Base-by-base conservation (phyloP, 2,888 invertebrate genomes). In the Drosophila buzzatii region DNA sequence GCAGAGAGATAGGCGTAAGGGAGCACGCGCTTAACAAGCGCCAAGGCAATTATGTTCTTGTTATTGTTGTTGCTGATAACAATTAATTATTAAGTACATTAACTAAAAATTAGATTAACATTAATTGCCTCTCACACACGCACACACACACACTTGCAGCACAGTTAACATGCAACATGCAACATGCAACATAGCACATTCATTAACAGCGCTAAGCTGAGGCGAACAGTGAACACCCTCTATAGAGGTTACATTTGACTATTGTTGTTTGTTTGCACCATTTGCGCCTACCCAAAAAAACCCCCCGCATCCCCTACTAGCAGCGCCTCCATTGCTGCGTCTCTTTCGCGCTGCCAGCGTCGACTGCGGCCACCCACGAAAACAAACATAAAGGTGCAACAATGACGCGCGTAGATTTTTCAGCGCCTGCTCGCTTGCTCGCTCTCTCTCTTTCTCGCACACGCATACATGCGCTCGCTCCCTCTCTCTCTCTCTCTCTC, bases 341-440 rank as follows among this genome's bases (percentile, higher is more conserved):
- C 60, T 60, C 56, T 57, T 51, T 67, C 52, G 39, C 68, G 39
- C 74, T 20, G 57, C 18, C 23, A 41, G 41, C 41, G 33, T 44
- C 33, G 39, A 52, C 66, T 35, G 71, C 70, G 71, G 83, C 86
- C 90, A 82, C 90, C 86, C 90, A 86, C 86, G 90, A 86, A 88
- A 86, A 88, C 86, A 86, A 90, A 90, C 90, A 86, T 90, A 83
- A 87, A 87, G 86, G 86, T 87, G 90, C 89, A 90, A 88, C 89
- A 90, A 89, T 90, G 89, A 88, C 89, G 85, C 85, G 90, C 83
- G 85, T 85, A 83, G 81, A 73, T 77, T 72, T 69, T 79, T 76
- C 61, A 61, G 63, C 77, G 55, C 64, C 55, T 59, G 63, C 59
- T 60, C 44, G 41, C 66, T 57, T 58, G 42, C 65, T 49, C 41